Percentiles rank a stretch among this genome's conserved stretches.
Evolutionary conservation across 92 coral and sea anemone species (phyloP).

Genomic region (Heteractis magnifica): DNA sequence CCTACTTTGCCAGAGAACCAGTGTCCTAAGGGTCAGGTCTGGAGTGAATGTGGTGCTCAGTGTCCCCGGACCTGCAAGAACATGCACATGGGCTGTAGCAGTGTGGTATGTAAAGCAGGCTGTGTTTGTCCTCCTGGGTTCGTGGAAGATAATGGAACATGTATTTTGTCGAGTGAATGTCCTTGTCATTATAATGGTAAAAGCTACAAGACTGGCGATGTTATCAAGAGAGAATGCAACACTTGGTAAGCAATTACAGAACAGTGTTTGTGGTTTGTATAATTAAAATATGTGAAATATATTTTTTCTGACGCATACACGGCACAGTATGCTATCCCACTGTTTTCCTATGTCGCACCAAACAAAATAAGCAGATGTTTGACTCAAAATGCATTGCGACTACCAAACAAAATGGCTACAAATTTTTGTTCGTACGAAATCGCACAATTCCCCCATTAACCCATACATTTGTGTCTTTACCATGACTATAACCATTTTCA

Average conservation of each 20-base stretch:
- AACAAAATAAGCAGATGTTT: no score
- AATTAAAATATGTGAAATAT: no score
- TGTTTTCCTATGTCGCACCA: no score
- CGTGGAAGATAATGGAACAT: conserved; percentile 60
- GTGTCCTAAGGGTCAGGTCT: conserved; percentile 64
- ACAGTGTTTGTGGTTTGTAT: no score
- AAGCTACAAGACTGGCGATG: conserved; percentile 70
- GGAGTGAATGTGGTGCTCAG: conserved; percentile 68
- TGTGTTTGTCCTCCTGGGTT: conserved; percentile 67
- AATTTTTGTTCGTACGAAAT: no score
- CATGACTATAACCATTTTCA: background rate
- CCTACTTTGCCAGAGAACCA: conserved; percentile 33
- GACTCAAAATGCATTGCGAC: background rate
- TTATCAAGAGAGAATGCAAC: conserved; percentile 66
- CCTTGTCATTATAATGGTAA: conserved; percentile 75
- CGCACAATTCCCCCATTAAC: no score
- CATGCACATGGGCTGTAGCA: conserved; percentile 73
- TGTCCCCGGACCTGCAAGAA: conserved; percentile 68
- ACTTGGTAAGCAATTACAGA: conserved; percentile 50
- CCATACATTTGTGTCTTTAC: background rate
- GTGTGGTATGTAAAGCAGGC: conserved; percentile 61
- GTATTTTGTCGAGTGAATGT: conserved; percentile 49
- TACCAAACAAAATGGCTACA: background rate
- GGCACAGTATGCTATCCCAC: no score
- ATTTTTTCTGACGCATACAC: no score